These are phyloP conservation scores for Malurus melanocephalus DNA, from an alignment of 2,113 vertebrate genomes.

Conservation along the genomic window DNA sequence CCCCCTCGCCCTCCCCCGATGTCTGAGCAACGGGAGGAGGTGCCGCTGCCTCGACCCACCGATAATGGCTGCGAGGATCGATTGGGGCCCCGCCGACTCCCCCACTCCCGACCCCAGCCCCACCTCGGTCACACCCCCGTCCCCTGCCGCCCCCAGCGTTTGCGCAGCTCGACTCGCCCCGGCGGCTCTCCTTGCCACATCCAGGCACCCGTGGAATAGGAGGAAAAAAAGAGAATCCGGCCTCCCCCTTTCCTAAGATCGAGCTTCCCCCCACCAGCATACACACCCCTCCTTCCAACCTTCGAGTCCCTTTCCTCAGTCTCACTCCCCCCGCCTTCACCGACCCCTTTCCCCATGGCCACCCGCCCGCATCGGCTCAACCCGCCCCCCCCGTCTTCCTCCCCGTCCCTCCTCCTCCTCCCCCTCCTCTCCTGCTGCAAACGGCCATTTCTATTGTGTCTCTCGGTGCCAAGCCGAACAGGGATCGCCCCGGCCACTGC, in stretches of 20 bases:
- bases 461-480: not conserved
- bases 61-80: constrained; percentile 42
- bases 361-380: not conserved
- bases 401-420: no score
- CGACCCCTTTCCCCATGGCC: no score
- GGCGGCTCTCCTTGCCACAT: no score
- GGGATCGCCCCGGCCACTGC: not conserved
- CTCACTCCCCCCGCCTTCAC: not conserved
- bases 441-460: constrained; percentile 62
- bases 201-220: no score
- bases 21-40: constrained; percentile 16
- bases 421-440: not conserved
- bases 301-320: no score
- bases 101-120: not conserved
- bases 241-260: no score
- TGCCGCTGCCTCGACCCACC: constrained; percentile 16
- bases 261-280: no score
- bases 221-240: no score
- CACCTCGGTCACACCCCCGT: no score
- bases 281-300: no score
- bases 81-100: not conserved
- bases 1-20: not conserved
- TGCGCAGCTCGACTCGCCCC: no score
- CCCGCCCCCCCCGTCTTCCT: not conserved
- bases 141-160: no score